Base-by-base conservation (phyloP, 1,140 invertebrate genomes). In the Anthonomus grandis region DNA sequence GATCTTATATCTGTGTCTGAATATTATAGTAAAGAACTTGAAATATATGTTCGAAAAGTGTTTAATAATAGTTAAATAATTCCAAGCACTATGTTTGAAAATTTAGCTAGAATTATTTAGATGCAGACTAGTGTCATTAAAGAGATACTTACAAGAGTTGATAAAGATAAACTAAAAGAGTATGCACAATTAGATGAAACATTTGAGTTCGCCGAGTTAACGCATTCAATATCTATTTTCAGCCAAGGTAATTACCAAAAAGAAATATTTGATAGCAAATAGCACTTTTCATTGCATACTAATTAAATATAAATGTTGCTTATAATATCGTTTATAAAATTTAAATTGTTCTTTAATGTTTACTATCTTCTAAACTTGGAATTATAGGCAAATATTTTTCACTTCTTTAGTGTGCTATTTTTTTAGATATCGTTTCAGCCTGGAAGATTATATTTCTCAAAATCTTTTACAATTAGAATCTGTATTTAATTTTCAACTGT, bases 11-110 rank as follows among this genome's bases (percentile, higher is more conserved):
- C 92, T 4, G 95, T 98, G 2, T 96, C 94, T 2, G 89, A 95
- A 67, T 97, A 97, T 74, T 98, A 97, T 71, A 97, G 94, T 47
- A 85, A 87, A 46, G 93, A 97, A 75, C 76, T 98, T 4, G 95
- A 97, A 34, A 84, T 86, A 50, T 98, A 95, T 72, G 88, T 97
- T 17, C 85, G 94, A 49, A 90, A 91, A 72, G 93, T 98, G 0
- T 74, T 98, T 10, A n/a, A n/a, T n/a, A n/a, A n/a, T n/a, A n/a
- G n/a, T n/a, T 95, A 98, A 80, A 95, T 98, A 63, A 98, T 98
- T 72, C 95, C 95, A 4, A 89, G 95, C 74, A 94, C 93, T 45
- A 95, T 98, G 76, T 98, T 98, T 75, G 85, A 82, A 59, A 82
- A 96, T 50, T 80, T 97, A 60, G 89, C 91, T 22, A 80, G 86